Base-by-base conservation (phyloP, 1,140 invertebrate genomes). In the Pseudomyrmex flavicornis region DNA sequence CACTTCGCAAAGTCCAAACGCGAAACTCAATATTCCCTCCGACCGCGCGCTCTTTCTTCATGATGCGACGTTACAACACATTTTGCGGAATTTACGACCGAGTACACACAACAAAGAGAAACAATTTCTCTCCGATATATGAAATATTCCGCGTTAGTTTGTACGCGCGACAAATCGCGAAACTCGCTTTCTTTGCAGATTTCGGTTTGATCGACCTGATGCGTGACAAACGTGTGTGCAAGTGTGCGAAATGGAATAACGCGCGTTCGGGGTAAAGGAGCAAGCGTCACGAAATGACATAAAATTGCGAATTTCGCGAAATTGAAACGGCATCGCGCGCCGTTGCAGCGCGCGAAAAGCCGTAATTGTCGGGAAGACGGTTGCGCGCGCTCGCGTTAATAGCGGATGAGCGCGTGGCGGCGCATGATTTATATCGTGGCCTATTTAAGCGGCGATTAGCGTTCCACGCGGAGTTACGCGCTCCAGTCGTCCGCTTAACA, bases 341-440 rank as follows among this genome's bases (percentile, higher is more conserved):
- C 35, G 52, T 54, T 54, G 56, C 76, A 61, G 68, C 77, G 35
- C 5, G 35, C 35, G 56, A 79, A 17, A 17, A 79, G 62, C 70
- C 61, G 63, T 88, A 88, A 88, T 88, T 87, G 75, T 86, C 54
- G 73, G 61, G 80, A 73, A 54, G 86, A 86, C 58, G 58, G 54
- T 54, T 35, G 35, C 35, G 48, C 70, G 58, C 73, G 22, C 65
- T 59, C 46, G 70, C 70, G 69, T 82, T 75, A 82, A 72, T 73
- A 61, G 59, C 85, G 80, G 66, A 50, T 76, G 68, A 4, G 46
- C 66, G 54, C 54, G 70, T 35, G 35, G 35, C 35, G 35, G 35
- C 35, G 74, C 56, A 68, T 83, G 85, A 88, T 87, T 88, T 86
- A 68, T 65, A 84, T 84, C 83, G 62, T 17, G 22, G 80, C 73